These are phyloP conservation scores for Antechinus flavipes DNA, from an alignment of 2,113 vertebrate species.

Conservation along the genomic window DNA sequence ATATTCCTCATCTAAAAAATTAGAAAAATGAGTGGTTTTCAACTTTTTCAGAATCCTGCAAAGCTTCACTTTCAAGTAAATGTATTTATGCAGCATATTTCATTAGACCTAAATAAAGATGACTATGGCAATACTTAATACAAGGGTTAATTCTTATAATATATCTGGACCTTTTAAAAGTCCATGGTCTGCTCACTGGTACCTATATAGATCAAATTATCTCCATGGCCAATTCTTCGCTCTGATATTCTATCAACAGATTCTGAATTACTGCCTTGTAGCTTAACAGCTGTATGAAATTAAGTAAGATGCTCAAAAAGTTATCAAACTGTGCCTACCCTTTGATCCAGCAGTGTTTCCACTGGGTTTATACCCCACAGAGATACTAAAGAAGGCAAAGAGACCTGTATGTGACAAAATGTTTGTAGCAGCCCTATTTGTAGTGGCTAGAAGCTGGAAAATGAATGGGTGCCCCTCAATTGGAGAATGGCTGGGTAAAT, in stretches of 20 bases:
- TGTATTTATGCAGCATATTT: not conserved
- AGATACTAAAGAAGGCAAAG: too few species aligned
- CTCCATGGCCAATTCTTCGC: not conserved
- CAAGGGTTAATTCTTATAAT: not conserved
- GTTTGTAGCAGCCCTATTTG: too few species aligned
- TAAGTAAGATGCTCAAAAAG: too few species aligned
- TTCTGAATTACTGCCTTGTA: not conserved
- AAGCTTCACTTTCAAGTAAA: not conserved
- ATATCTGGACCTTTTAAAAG: not conserved
- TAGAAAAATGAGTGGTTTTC: not conserved
- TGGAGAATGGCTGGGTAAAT: too few species aligned
- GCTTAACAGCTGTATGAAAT: not conserved
- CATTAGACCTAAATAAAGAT: not conserved
- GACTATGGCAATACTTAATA: not conserved
- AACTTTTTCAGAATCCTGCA: not conserved
- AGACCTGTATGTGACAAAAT: too few species aligned
- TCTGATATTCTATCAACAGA: not conserved
- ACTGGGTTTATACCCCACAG: too few species aligned
- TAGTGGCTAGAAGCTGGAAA: too few species aligned
- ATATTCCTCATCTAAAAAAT: not conserved
- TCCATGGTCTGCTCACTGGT: not conserved
- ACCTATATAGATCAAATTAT: not conserved
- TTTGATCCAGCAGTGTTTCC: too few species aligned
- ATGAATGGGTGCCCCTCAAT: too few species aligned
- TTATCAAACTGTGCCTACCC: too few species aligned